These are phyloP conservation scores for Macrobrachium rosenbergii DNA, from an alignment of 1,140 invertebrate genomes.

Conservation along the genomic window DNA sequence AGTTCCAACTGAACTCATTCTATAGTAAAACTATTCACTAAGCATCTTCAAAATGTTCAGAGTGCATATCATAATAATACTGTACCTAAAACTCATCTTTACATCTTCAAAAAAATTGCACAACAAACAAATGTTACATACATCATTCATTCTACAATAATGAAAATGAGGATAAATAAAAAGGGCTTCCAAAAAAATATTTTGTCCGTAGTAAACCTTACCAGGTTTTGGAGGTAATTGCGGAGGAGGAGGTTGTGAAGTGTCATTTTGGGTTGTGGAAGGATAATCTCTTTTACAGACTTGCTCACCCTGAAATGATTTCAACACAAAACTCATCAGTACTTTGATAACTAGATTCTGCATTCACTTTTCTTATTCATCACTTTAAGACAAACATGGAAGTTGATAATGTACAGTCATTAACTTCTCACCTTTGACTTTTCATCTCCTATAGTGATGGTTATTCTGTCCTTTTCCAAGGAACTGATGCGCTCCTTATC, in stretches of 20 bases:
- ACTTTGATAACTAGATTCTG: not conserved
- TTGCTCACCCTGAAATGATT: slow-evolving; percentile 7
- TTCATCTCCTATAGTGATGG: not conserved
- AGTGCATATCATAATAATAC: too few relatives aligned
- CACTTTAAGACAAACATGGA: too few relatives aligned
- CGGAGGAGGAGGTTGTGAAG: slow-evolving; percentile 68
- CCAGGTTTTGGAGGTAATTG: slow-evolving; percentile 73
- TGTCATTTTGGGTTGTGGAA: slow-evolving; percentile 30
- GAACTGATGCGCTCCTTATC: slow-evolving; percentile 4
- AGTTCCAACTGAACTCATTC: too few relatives aligned
- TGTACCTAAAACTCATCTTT: too few relatives aligned
- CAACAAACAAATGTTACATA: too few relatives aligned
- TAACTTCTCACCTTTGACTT: not conserved
- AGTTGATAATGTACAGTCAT: too few relatives aligned
- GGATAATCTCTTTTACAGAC: slow-evolving; percentile 53
- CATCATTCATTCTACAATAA: too few relatives aligned
- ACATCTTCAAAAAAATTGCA: too few relatives aligned
- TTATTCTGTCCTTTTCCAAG: slow-evolving; percentile 13
- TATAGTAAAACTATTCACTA: too few relatives aligned
- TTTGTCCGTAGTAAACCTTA: slow-evolving; percentile 51
- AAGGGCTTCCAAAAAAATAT: not conserved
- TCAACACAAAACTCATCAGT: not conserved
- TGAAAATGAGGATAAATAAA: not conserved
- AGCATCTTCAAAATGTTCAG: too few relatives aligned
- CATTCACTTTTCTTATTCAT: not conserved